Conservation (phyloP, 2,888 invertebrate genomes). For the Mamestra brassicae region DNA sequence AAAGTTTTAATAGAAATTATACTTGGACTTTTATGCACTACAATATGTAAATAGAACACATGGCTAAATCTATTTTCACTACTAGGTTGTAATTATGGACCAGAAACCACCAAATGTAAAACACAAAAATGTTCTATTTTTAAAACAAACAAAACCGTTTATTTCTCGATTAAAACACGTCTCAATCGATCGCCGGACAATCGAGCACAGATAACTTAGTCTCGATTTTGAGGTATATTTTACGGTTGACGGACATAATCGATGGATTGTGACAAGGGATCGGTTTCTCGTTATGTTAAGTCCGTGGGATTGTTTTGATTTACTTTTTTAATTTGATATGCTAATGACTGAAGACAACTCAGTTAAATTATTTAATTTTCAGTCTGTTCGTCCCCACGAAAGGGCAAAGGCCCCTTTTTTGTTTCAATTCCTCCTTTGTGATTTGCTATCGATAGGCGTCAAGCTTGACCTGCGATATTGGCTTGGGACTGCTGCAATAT, state of each 20-base stretch:
- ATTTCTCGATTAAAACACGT: conserved; percentile 69
- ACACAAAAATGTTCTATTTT: not conserved
- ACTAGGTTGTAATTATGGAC: not conserved
- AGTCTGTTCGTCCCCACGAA: too few relatives aligned
- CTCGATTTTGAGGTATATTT: conserved; percentile 89
- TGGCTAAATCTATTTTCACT: not conserved
- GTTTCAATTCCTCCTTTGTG: too few relatives aligned
- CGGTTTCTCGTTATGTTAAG: conserved; percentile 82
- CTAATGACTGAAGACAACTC: conserved; percentile 1
- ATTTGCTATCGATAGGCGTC: too few relatives aligned
- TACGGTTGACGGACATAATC: conserved; percentile 85
- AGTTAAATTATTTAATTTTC: too few relatives aligned
- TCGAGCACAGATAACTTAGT: conserved; percentile 81
- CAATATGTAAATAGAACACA: too few relatives aligned
- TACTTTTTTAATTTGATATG: conserved; percentile 68
- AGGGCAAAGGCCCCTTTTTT: too few relatives aligned
- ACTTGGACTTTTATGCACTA: not conserved
- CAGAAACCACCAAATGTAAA: conserved; percentile 1
- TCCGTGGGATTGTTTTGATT: conserved; percentile 79
- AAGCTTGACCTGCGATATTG: too few relatives aligned
- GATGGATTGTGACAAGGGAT: conserved; percentile 89
- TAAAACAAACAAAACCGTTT: conserved; percentile 29
- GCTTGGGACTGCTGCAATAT: too few relatives aligned
- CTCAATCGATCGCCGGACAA: conserved; percentile 70
- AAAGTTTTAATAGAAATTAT: not conserved